Conservation (phyloP, 1,140 invertebrate species). For the Coptotermes formosanus region DNA sequence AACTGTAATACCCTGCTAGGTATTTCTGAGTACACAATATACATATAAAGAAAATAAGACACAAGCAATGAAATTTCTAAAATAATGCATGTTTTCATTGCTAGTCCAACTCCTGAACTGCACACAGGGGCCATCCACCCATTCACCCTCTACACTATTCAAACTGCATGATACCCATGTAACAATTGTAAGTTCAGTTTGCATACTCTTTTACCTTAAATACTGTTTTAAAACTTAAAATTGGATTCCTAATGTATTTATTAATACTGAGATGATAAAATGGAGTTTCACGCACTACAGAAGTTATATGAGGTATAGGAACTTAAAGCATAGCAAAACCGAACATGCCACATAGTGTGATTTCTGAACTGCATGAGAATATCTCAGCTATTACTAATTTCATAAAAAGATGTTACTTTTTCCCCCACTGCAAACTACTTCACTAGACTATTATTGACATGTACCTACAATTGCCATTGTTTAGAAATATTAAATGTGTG, state of each 20-base stretch:
- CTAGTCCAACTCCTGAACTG: neutral
- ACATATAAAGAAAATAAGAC: neutral
- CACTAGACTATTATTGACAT: neutral
- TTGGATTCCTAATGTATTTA: neutral
- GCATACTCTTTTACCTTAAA: neutral
- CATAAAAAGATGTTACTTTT: neutral
- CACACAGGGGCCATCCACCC: neutral
- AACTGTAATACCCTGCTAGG: no score
- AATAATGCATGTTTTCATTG: neutral
- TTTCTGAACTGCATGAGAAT: neutral
- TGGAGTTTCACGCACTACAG: neutral
- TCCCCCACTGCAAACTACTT: neutral
- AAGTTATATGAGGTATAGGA: neutral
- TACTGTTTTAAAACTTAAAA: neutral
- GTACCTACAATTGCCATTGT: neutral
- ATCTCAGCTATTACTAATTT: neutral
- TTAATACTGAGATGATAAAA: neutral
- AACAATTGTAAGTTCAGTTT: neutral
- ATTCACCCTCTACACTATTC: neutral
- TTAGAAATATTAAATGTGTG: neutral
- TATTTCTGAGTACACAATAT: no score
- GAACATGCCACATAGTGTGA: neutral
- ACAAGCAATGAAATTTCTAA: neutral
- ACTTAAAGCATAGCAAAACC: neutral
- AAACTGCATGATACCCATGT: neutral